Evolutionary conservation across 2,888 invertebrate species (phyloP), one percentile per base, ranked within the genome.

Genomic region (Dasysyrphus albostriatus): DNA sequence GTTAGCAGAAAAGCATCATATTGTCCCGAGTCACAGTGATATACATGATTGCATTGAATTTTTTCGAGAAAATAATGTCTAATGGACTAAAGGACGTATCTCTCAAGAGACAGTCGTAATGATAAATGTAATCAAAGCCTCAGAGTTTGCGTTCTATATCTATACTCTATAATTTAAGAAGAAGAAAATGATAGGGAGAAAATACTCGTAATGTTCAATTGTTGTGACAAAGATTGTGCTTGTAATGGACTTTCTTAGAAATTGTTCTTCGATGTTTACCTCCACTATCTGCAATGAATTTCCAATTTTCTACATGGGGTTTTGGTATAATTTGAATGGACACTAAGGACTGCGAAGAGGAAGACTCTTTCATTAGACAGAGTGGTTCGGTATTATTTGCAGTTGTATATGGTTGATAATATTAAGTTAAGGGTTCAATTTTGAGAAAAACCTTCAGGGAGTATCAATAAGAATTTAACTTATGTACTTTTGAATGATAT

Each of bases 11-110:
- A 44, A 49, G 34, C 10, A 47, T 56, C 10, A 47, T 56, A 56
- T 29, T 63, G 51, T 51, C 51, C 69, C 4, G 47, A 47, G 76
- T 70, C 39, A 34, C 29, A 39, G 59, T 24, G 24, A 24, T 24
- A 59, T 42, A 49, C 39, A 70, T 59, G 24, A 63, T 79, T 72
- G 34, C 72, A 72, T 72, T 56, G 72, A 67, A 61, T 72, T 78
- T 77, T 24, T 56, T 44, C 14, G 16, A 56, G 49, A 61, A 16
- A 72, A 32, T 32, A 39, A 61, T 74, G 5, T 44, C 44, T 47
- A 51, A 74, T 61, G 61, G 73, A 58, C 39, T 10, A 59, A 37
- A 49, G 44, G 75, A 34, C 19, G 47, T 32, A n/a, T 19, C n/a
- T 51, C 12, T 51, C 12, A 49, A 49, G 65, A 34, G 51, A 24